Base-by-base conservation (phyloP, 2,888 invertebrate species). In the Hybos culiciformis region DNA sequence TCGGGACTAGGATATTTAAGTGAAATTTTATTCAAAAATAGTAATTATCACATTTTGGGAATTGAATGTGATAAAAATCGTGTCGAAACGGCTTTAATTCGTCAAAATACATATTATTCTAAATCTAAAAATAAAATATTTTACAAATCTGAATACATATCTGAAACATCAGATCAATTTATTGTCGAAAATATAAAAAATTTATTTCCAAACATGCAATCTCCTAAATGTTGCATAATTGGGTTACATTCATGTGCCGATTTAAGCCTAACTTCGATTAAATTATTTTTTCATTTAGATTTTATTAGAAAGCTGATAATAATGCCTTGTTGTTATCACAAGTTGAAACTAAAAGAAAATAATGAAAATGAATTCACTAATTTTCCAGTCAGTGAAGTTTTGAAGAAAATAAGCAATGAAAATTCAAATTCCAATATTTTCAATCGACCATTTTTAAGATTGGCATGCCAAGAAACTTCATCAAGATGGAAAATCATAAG, bases 261-360 rank as follows among this genome's bases (percentile, higher is more conserved):
- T 66, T 69, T 86, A 43, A 78, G 81, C 32, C 69, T 82, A 18
- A 71, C 73, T 42, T 76, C 80, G 8, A 70, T 83, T 39, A 70
- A 74, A 52, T 63, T 83, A 50, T 85, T 82, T 62, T 55, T 72
- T 32, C 64, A 71, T 53, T 71, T 79, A 59, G 55, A 67, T 7
- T 60, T 63, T 26, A 75, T 76, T 1, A 70, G 67, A 46, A 62
- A 72, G 14, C 58, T 83, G 18, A 69, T 79, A 36, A 67, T 84
- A 12, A 77, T 85, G 72, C 80, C 85, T 4, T 86, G 86, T 55
- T 86, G 86, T 56, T 86, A 86, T 54, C 85, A 86, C 58, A 79
- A 80, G 62, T 70, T 85, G 59, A 55, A 63, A 41, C 44, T 66
- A 19, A 42, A 17, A 19, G 12, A 45, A 21, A 3, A n/a, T 3